Conservation (phyloP, 2,888 invertebrate genomes). For the Rotaria magnacalcarata region DNA sequence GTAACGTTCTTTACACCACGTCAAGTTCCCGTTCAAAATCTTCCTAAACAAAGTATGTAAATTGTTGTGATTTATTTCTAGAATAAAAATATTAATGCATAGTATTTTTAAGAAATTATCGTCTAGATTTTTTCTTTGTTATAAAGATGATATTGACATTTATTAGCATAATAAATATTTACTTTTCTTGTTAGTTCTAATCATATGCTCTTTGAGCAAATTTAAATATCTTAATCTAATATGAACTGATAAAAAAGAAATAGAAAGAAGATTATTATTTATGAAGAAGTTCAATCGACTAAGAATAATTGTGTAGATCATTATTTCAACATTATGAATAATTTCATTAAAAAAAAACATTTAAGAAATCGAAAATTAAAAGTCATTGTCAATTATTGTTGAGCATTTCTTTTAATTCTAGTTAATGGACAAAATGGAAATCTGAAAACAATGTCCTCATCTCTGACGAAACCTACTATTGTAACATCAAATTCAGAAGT, state of each 20-base stretch:
- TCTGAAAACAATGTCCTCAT: neutral
- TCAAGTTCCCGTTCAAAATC: neutral
- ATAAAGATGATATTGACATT: neutral
- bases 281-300: neutral
- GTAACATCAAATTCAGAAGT: neutral
- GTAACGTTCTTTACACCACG: neutral
- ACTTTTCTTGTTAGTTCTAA: neutral
- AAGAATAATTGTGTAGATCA: neutral
- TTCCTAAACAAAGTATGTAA: neutral
- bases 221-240: neutral
- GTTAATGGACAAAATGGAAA: neutral
- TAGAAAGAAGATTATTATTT: neutral
- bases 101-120: no score
- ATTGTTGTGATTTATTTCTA: no score
- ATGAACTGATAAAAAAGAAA: neutral
- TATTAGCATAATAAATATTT: conserved; percentile 28
- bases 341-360: no score
- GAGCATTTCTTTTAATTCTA: neutral
- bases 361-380: no score
- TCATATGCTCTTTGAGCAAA: neutral
- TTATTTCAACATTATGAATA: no score
- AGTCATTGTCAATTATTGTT: no score
- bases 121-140: no score
- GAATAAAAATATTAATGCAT: no score
- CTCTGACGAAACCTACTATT: neutral